Evolutionary conservation across 2,888 invertebrate species (phyloP), one percentile per base, ranked within the genome.

Genomic region (Cryptocheilus praepositus): DNA sequence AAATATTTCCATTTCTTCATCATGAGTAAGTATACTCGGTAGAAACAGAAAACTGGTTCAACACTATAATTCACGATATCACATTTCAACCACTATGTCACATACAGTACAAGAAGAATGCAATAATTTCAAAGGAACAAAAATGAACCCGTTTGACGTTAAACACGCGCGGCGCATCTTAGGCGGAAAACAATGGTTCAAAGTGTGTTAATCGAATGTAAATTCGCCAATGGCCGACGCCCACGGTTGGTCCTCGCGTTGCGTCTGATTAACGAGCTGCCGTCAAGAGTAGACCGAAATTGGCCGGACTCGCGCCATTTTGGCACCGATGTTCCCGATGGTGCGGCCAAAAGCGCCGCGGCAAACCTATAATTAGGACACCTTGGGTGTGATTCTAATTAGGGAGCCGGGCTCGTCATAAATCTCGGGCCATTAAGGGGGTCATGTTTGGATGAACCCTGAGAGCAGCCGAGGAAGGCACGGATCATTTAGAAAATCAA

Each of bases 351-450:
- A 60, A 66, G 65, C 65, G 16, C 58, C 18, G 62, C 46, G 21
- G 19, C 52, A 60, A 71, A 81, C 85, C 86, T 81, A 80, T 86
- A 86, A 86, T 86, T 86, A 86, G 85, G 83, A 79, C 86, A 86
- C 86, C 82, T 85, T 65, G 76, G 79, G 86, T 86, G 86, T 86
- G 85, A 86, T 85, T 85, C 83, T 80, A 81, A 77, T 83, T 80
- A 79, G 71, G 80, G 79, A 79, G 60, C 68, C 73, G 51, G 72
- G 68, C 67, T 68, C 67, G 51, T 58, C 81, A 81, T 84, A 83
- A 84, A 84, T 84, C 80, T 80, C 64, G 3, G 16, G 28, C 70
- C 65, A 70, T 81, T 81, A 81, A 64, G 69, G 71, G 79, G 82
- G 77, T 82, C 83, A 81, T 76, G 76, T 81, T 81, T 80, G 74